Conservation (phyloP, 2,888 invertebrate genomes). For the Parnassius glacialis region DNA sequence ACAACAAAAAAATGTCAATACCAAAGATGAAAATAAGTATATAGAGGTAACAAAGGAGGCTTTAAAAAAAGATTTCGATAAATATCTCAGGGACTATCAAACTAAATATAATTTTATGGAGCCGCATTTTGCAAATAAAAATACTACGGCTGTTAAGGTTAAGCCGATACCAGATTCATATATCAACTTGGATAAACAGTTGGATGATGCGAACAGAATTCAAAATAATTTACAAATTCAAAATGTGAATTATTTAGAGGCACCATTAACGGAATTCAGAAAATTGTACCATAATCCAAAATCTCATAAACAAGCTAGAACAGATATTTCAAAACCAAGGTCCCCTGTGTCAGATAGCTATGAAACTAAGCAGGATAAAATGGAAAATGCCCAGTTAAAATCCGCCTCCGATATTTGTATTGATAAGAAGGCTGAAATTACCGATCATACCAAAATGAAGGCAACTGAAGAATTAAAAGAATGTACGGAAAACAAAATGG, state of each 20-base stretch:
- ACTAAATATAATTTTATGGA: constrained; percentile 33
- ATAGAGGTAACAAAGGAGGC: constrained; percentile 26
- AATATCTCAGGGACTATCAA: constrained; percentile 53
- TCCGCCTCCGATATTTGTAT: not conserved
- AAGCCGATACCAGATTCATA: constrained; percentile 45
- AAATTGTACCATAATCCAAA: constrained; percentile 53
- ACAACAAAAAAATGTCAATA: constrained; percentile 27
- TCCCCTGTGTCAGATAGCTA: not conserved
- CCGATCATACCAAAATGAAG: constrained; percentile 25
- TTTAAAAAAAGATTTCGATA: constrained; percentile 46
- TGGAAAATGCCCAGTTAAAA: not conserved
- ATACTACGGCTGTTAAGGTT: constrained; percentile 31
- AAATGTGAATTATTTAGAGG: constrained; percentile 52
- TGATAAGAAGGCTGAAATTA: constrained; percentile 21
- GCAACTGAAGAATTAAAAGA: constrained; percentile 22
- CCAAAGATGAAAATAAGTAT: constrained; percentile 18
- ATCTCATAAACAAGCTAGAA: constrained; percentile 11
- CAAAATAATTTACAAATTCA: constrained; percentile 6
- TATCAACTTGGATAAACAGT: constrained; percentile 29
- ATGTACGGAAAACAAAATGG: constrained; percentile 34
- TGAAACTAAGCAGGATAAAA: not conserved
- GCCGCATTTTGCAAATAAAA: constrained; percentile 44
- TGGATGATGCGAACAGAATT: constrained; percentile 6
- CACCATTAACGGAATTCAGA: constrained; percentile 61
- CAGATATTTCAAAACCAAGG: not conserved